Conservation (phyloP, 2,797 vertebrate species). For the Esox masquinongy region DNA sequence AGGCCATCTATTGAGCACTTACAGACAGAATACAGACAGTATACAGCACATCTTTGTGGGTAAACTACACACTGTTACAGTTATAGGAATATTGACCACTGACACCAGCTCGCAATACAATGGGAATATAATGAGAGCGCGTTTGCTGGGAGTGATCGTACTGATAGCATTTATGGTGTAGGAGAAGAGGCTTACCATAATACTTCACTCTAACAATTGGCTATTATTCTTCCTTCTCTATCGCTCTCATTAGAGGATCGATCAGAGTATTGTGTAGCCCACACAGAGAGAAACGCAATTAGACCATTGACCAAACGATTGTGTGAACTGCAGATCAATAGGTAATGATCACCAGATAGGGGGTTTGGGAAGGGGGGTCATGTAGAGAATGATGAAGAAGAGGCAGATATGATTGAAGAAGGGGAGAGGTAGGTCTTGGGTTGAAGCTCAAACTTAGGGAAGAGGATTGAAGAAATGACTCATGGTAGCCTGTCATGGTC, state of each 20-base stretch:
- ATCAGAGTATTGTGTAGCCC: slow-evolving; percentile 50
- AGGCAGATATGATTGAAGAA: neutral
- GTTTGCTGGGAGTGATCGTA: slow-evolving; percentile 43
- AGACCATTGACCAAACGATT: slow-evolving; percentile 71
- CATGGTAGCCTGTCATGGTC: neutral
- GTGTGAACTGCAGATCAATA: slow-evolving; percentile 68
- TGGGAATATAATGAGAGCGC: slow-evolving; percentile 57
- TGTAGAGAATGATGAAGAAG: neutral
- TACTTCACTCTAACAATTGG: slow-evolving; percentile 15
- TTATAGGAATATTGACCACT: slow-evolving; percentile 15
- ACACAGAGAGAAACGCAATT: slow-evolving; percentile 68
- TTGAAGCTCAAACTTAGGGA: neutral
- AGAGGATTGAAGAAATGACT: neutral
- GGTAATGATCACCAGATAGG: slow-evolving; percentile 67
- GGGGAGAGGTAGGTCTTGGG: neutral
- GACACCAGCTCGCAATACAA: slow-evolving; percentile 50
- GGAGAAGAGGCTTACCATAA: slow-evolving; percentile 17
- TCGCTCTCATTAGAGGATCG: slow-evolving; percentile 72
- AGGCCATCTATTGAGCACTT: slow-evolving; percentile 12
- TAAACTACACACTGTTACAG: neutral
- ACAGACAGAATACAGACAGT: slow-evolving; percentile 3
- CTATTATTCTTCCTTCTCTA: slow-evolving; percentile 10
- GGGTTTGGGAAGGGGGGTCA: slow-evolving; percentile 18
- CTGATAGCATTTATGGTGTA: slow-evolving; percentile 41
- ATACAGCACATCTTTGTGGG: neutral